These are phyloP conservation scores for Tursiops truncatus DNA, from an alignment of 2,113 vertebrate species.

Conservation along the genomic window DNA sequence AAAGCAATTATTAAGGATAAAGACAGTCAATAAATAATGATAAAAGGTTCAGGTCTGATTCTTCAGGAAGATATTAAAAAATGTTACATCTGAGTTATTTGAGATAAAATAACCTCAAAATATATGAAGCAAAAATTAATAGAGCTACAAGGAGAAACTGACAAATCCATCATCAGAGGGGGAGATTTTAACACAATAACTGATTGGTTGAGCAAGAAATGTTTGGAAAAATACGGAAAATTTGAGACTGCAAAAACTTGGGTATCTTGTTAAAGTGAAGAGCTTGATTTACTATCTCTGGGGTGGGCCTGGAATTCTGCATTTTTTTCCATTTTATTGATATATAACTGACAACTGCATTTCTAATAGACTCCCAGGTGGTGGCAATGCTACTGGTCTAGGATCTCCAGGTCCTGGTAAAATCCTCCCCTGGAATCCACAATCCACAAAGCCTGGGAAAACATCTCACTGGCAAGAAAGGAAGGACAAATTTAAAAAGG, in stretches of 20 bases:
- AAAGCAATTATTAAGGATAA: conserved; percentile 18
- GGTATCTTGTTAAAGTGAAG: background rate
- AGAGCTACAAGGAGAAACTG: background rate
- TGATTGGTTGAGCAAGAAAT: background rate
- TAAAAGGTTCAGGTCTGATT: background rate
- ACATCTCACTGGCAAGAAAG: background rate
- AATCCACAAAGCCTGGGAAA: background rate
- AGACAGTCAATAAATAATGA: background rate
- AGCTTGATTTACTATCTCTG: background rate
- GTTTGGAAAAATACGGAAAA: background rate
- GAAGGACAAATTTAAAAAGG: background rate
- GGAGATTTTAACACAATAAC: background rate
- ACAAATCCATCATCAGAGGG: background rate
- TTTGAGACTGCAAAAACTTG: background rate
- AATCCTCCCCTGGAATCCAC: background rate
- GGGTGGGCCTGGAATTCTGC: background rate
- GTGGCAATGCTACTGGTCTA: background rate
- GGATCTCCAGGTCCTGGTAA: background rate
- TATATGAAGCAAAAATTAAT: background rate
- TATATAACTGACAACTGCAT: background rate
- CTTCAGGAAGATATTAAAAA: background rate
- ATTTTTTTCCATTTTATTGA: background rate
- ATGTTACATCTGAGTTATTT: background rate
- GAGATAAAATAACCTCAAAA: conserved; percentile 33
- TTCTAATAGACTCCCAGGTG: background rate